These are phyloP conservation scores for Hippocampus kuda DNA, from an alignment of 2,797 vertebrate genomes.

Conservation along the genomic window DNA sequence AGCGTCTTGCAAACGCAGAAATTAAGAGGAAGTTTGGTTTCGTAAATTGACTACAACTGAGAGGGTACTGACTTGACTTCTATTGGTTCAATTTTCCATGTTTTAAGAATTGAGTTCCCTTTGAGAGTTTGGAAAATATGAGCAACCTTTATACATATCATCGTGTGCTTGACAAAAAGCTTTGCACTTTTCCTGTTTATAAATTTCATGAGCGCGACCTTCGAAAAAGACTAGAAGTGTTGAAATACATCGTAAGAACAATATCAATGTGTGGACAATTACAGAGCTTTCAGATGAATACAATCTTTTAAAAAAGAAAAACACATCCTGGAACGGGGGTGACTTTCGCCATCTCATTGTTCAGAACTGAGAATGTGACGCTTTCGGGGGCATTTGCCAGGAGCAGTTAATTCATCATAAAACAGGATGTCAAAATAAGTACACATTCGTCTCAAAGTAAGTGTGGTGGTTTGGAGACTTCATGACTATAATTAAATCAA, in stretches of 20 bases:
- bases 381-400: not conserved
- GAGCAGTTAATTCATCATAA: not conserved
- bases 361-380: not conserved
- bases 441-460: too few species aligned
- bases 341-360: not conserved
- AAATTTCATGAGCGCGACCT: not conserved
- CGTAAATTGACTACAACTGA: not conserved
- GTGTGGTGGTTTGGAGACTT: too few species aligned
- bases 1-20: not conserved
- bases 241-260: not conserved
- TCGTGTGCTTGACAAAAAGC: not conserved
- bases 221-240: not conserved
- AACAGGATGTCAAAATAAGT: too few species aligned
- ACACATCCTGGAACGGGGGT: not conserved
- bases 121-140: not conserved
- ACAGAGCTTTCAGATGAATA: not conserved
- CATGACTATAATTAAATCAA: too few species aligned
- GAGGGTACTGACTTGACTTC: not conserved
- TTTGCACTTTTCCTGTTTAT: conserved; percentile 5
- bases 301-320: not conserved
- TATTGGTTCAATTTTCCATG: not conserved
- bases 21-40: not conserved
- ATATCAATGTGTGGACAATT: conserved; percentile 1
- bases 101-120: not conserved
- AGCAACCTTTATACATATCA: not conserved